Percentiles rank a stretch among this genome's conserved stretches.
These are phyloP conservation scores for Pterophyllum scalare DNA, from an alignment of 2,113 vertebrate species.

Conservation along the genomic window DNA sequence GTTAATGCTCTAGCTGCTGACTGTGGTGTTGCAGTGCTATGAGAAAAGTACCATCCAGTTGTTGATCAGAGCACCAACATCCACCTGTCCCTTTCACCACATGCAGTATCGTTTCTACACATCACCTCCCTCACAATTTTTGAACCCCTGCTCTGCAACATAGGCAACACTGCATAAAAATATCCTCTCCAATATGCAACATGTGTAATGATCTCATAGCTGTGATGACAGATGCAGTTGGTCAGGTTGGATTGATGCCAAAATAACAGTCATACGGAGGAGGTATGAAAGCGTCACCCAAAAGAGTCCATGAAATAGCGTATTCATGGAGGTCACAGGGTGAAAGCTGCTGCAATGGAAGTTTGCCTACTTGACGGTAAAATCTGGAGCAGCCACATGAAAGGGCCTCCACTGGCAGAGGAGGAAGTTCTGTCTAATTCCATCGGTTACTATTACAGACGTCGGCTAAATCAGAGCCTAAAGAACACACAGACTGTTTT, in stretches of 20 bases:
- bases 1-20: neutral
- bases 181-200: slow-evolving; percentile 44
- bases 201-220: slow-evolving; percentile 21
- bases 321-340: slow-evolving; percentile 40
- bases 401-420: slow-evolving; percentile 65
- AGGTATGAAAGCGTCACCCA: neutral
- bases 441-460: slow-evolving; percentile 77
- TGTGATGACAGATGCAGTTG: slow-evolving; percentile 43
- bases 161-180: slow-evolving; percentile 34
- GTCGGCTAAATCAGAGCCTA: slow-evolving; percentile 72
- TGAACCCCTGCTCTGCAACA: neutral
- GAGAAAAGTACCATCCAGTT: neutral
- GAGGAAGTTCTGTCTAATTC: slow-evolving; percentile 74
- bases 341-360: slow-evolving; percentile 52
- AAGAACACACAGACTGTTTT: slow-evolving; percentile 79
- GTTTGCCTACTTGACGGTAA: slow-evolving; percentile 54
- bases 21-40: neutral
- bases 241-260: slow-evolving; percentile 32
- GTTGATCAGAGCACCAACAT: neutral
- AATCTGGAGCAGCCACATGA: slow-evolving; percentile 76
- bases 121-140: neutral
- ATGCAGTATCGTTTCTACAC: neutral
- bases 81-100: neutral
- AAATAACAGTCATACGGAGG: slow-evolving; percentile 34
- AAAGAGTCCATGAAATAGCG: slow-evolving; percentile 11